phyloP scores from a whole-genome alignment of 1,140 invertebrate genomes.

The Parapsyche elsis region DNA sequence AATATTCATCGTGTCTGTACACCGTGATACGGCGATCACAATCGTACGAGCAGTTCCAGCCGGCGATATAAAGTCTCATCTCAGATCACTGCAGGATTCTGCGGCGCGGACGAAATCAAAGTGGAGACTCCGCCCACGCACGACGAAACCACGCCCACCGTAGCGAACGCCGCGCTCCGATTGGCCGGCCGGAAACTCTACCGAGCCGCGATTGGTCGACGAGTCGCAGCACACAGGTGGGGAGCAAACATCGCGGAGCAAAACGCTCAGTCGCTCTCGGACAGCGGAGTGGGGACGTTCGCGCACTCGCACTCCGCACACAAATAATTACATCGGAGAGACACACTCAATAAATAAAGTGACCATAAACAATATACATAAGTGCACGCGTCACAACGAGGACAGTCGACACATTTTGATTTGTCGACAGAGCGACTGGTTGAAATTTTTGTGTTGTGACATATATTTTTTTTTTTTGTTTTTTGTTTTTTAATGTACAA shows the following conservation, averaged over 20 bases:
- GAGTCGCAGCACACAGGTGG: neutral
- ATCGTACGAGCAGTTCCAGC: neutral
- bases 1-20: neutral
- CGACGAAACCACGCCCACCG: neutral
- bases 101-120: neutral
- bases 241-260: neutral
- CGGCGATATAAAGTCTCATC: slow-evolving; percentile 28
- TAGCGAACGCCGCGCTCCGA: neutral
- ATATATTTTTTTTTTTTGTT: too few relatives aligned
- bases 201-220: neutral
- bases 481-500: too few relatives aligned
- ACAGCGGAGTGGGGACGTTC: slow-evolving; percentile 37
- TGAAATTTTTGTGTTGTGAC: too few relatives aligned
- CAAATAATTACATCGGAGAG: too few relatives aligned
- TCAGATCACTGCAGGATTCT: slow-evolving; percentile 18
- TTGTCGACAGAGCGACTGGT: too few relatives aligned
- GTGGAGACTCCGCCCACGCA: slow-evolving; percentile 8
- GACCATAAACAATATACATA: too few relatives aligned
- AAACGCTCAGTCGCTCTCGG: slow-evolving; percentile 12
- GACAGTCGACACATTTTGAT: too few relatives aligned
- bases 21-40: neutral
- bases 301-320: slow-evolving; percentile 2
- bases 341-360: too few relatives aligned
- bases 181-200: neutral
- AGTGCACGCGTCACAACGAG: neutral